Base-by-base conservation (phyloP, 2,888 invertebrate species). In the Clanis bilineata region DNA sequence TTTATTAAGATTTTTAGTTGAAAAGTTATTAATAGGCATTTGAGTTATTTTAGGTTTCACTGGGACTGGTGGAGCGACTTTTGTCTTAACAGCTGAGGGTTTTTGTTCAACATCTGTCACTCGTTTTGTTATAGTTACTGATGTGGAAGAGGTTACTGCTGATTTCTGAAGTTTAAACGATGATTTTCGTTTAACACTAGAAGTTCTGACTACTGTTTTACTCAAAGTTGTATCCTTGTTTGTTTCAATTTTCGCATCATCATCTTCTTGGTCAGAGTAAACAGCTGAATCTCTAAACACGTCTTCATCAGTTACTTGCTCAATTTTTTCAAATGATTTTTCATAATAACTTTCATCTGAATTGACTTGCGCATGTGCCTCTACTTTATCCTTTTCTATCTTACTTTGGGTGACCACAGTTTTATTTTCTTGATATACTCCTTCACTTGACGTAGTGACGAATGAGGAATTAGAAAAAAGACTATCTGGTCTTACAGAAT, bases 271-370 rank as follows among this genome's bases (percentile, higher is more conserved):
- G 73, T 97, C 97, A 65, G 96, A 96, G 81, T 96, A 97, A 70
- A 97, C 95, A 65, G 97, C 96, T 57, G 96, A 96, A 80, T 97
- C 97, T 72, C 97, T 93, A 74, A 96, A 96, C 0, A 94, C 93
- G 68, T 95, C 95, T 69, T 93, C 94, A 63, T 95, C 95, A 36
- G 92, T 93, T 38, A 95, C 92, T 61, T 94, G 94, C 80, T 96
- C 96, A 38, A 96, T 95, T 38, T 94, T 95, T 72, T 95, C 95
- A 76, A 95, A 95, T 0, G 95, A 94, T 68, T 95, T 94, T 78
- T 96, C 96, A 73, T 96, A 96, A 74, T 94, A 96, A 71, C 95
- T 95, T 66, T 95, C 95, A 57, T 94, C 94, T 23, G 94, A 88
- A 70, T 83, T 88, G 0, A 60, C 64, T 54, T 79, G 77, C 22